phyloP scores from a whole-genome alignment of 2,797 vertebrate genomes.

The Dicrostonyx torquatus region DNA sequence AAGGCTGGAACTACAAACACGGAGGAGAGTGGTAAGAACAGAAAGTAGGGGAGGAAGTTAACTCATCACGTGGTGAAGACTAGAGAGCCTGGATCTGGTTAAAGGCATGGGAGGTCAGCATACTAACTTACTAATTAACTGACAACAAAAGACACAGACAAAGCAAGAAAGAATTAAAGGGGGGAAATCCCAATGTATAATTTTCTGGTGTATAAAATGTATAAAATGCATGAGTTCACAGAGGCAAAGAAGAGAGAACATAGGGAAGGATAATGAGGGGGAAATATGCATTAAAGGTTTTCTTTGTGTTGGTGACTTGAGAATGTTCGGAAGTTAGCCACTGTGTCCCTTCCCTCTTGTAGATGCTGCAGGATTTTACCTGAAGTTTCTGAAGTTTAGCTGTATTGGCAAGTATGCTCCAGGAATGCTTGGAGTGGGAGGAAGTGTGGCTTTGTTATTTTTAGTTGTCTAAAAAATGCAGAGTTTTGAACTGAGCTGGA shows the following conservation, averaged over 20 bases:
- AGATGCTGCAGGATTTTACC: constrained; percentile 21
- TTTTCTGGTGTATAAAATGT: constrained; percentile 27
- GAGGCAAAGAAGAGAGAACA: neutral
- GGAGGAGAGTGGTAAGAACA: neutral
- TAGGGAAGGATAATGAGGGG: neutral
- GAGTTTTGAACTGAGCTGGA: constrained; percentile 30
- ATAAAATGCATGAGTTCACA: neutral
- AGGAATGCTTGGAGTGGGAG: constrained; percentile 53
- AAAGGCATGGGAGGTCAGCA: neutral
- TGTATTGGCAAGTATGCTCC: neutral
- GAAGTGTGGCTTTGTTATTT: constrained; percentile 45
- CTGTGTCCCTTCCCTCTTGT: neutral
- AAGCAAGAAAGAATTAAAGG: neutral
- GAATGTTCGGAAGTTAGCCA: neutral
- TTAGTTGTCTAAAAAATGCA: constrained; percentile 21
- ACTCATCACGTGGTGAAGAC: neutral
- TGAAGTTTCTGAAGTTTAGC: constrained; percentile 23
- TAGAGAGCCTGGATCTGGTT: neutral
- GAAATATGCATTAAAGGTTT: neutral
- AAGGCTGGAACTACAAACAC: neutral
- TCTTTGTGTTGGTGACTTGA: neutral
- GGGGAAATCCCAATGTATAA: neutral
- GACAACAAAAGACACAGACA: neutral
- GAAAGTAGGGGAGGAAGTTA: neutral
- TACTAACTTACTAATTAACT: neutral